These are phyloP conservation scores for Pheosia tremula DNA, from an alignment of 2,888 invertebrate species.

Conservation along the genomic window DNA sequence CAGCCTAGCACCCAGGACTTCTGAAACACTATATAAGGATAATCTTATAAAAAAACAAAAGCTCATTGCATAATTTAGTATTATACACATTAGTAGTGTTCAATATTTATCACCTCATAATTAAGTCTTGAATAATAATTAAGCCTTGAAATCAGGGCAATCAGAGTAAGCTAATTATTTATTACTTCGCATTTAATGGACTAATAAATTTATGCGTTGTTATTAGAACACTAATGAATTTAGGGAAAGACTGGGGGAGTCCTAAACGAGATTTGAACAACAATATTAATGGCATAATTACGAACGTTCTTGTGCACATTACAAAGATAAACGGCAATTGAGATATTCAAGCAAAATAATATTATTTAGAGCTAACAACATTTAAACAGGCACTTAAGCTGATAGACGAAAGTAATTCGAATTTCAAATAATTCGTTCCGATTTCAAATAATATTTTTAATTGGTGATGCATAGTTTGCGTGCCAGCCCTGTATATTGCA, in stretches of 20 bases:
- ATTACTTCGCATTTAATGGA: not conserved
- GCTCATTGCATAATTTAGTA: not conserved
- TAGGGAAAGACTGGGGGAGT: slow-evolving; percentile 3
- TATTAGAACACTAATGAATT: slow-evolving; percentile 5
- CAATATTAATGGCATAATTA: slow-evolving; percentile 16
- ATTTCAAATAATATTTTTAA: too few relatives aligned
- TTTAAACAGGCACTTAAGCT: not conserved
- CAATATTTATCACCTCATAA: not conserved
- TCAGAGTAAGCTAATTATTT: not conserved
- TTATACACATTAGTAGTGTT: not conserved
- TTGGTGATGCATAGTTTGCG: slow-evolving; percentile 3
- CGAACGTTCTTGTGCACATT: slow-evolving; percentile 8
- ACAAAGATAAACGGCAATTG: not conserved
- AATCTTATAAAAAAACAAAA: too few relatives aligned
- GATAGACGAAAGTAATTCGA: too few relatives aligned
- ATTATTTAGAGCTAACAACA: not conserved
- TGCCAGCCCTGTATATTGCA: slow-evolving; percentile 48
- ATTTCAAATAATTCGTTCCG: too few relatives aligned
- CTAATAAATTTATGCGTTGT: slow-evolving; percentile 1
- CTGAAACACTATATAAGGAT: too few relatives aligned
- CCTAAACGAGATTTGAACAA: slow-evolving; percentile 7
- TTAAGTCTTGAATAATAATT: not conserved
- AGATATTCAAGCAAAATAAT: not conserved
- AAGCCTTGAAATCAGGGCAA: slow-evolving; percentile 8
- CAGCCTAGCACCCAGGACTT: too few relatives aligned